phyloP scores from a whole-genome alignment of 2,797 vertebrate species.

The Buceros bicornis region DNA sequence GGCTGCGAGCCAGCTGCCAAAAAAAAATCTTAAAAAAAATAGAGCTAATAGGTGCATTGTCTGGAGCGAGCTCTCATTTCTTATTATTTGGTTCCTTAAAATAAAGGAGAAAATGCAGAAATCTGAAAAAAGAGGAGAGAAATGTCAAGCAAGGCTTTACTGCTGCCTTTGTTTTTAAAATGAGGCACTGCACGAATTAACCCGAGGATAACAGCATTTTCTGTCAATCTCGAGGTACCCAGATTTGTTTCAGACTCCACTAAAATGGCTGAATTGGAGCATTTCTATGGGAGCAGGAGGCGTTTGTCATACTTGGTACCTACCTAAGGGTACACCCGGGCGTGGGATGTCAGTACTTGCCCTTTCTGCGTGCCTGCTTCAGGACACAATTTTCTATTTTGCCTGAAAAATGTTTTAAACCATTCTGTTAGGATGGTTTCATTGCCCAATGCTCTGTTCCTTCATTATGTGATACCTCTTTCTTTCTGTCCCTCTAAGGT shows the following conservation, averaged over 20 bases:
- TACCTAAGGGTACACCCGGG: neutral
- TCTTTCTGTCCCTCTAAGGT: neutral
- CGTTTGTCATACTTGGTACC: neutral
- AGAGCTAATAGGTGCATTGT: conserved; percentile 53
- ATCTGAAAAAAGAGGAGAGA: neutral
- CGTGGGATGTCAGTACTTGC: fast-evolving
- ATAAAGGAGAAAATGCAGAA: conserved; percentile 14
- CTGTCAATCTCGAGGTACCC: neutral
- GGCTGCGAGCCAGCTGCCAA: conserved; percentile 34
- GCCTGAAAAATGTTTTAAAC: neutral
- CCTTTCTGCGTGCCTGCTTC: neutral
- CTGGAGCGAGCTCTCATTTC: neutral
- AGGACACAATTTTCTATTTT: neutral
- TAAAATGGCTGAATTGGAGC: neutral
- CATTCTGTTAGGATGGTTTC: neutral
- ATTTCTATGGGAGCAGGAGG: neutral
- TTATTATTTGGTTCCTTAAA: neutral
- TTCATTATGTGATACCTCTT: neutral
- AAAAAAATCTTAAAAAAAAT: neutral
- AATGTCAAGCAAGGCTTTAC: neutral
- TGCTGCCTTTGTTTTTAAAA: neutral
- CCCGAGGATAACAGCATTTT: neutral
- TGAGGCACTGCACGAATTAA: neutral
- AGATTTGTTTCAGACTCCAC: neutral
- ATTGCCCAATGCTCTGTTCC: neutral